Evolutionary conservation across 2,888 invertebrate species (phyloP), one percentile per base, ranked within the genome.

Genomic region (Idaea straminata): DNA sequence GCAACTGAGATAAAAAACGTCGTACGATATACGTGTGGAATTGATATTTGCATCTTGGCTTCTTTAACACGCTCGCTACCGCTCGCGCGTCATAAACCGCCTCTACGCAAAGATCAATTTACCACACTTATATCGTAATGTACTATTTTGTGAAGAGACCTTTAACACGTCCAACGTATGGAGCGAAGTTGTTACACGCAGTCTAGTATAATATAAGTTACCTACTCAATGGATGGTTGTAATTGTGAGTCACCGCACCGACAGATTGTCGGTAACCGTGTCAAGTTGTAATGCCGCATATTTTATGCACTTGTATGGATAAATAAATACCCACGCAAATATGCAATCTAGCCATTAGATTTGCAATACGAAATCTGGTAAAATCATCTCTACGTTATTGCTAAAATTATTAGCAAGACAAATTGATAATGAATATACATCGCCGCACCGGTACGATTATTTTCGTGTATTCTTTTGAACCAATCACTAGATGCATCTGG

Each of bases 221-320:
- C 25, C 2, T 25, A 25, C 25, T 25, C 25, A 25, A 25, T 25
- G 25, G 25, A 25, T 25, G 25, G 57, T 57, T 13, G 15, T 57
- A 5, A n/a, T n/a, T 16, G 34, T 59, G 34, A 59, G 59, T 59
- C 59, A 59, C 59, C 59, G 10, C 59, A 25, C 34, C 59, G 59
- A 16, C 25, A 25, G 15, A 70, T 70, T 76, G 74, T 77, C 64
- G 65, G 63, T 65, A 79, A 71, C 64, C 67, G 73, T 76, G 78
- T 78, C 79, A 78, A 79, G 78, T 75, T 47, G 10, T 47, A 10
- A 47, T 13, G 47, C 36, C 10, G 36, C 47, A 47, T 47, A 10
- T 47, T 47, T 47, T 13, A 47, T 47, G 47, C 47, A 47, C 47
- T 47, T 47, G 7, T 13, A 13, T 13, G 5, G 13, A 7, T 13